A percentile compares a stretch with the other conserved stretches of the same genome.
Conservation (phyloP, 2,888 invertebrate genomes). For the Monoplex corrugatus region DNA sequence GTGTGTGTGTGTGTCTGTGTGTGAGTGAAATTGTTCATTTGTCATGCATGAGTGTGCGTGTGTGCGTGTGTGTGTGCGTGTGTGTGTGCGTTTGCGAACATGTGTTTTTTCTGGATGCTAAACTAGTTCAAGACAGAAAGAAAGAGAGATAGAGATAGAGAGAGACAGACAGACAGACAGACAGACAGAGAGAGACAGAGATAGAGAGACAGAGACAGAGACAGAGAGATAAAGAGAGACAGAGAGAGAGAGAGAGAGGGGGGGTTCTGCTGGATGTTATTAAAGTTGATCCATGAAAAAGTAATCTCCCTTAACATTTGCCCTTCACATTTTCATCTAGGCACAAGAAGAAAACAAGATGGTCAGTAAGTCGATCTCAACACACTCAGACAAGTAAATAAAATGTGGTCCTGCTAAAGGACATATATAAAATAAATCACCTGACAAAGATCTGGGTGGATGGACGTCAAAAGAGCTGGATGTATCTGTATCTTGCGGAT, state of each 20-base stretch:
- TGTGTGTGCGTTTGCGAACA: background rate
- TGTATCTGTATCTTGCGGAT: slow-evolving; percentile 93
- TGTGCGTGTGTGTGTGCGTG: background rate
- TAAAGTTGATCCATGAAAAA: too few species aligned
- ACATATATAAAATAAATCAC: slow-evolving; percentile 68
- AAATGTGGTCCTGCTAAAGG: too few species aligned
- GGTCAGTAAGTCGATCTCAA: too few species aligned
- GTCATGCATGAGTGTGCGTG: background rate
- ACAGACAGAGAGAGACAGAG: background rate
- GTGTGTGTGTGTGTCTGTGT: background rate
- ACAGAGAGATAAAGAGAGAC: too few species aligned
- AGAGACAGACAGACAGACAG: background rate
- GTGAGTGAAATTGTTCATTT: background rate
- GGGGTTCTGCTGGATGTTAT: too few species aligned
- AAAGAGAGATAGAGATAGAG: background rate
- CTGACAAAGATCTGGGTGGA: slow-evolving; percentile 96
- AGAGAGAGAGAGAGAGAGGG: background rate
- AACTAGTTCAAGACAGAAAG: background rate
- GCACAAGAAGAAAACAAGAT: too few species aligned
- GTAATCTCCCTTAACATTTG: too few species aligned
- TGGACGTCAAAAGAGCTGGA: slow-evolving; percentile 94
- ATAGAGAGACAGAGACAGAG: too few species aligned
- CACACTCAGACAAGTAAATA: too few species aligned
- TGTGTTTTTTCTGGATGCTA: background rate
- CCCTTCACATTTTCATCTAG: too few species aligned